These are phyloP conservation scores for Dasyornis broadbenti DNA, from an alignment of 2,113 vertebrate species.

Conservation along the genomic window DNA sequence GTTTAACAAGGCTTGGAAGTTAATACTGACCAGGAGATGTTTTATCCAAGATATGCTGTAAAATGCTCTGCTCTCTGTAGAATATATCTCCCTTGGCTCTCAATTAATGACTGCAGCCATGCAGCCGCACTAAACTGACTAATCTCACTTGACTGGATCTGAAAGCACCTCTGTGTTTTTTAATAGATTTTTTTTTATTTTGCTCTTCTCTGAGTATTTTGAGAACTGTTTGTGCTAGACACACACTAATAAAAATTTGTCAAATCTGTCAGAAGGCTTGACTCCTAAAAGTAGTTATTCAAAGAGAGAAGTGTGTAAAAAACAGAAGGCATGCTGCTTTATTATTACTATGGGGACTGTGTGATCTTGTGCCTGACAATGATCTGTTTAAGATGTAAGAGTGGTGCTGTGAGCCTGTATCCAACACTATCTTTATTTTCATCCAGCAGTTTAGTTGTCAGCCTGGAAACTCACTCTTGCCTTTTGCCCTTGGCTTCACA, in stretches of 20 bases:
- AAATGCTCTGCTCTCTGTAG: slow-evolving; percentile 36
- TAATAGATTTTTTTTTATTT: background rate
- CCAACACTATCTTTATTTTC: background rate
- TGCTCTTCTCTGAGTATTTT: background rate
- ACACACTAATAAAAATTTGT: slow-evolving; percentile 37
- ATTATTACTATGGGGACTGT: background rate
- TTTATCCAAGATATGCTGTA: background rate
- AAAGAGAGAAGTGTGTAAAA: slow-evolving; percentile 1
- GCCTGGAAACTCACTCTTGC: background rate
- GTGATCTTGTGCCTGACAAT: background rate
- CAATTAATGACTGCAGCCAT: slow-evolving; percentile 57
- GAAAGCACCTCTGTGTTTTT: background rate
- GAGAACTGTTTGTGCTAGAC: slow-evolving; percentile 19
- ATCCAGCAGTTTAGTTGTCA: background rate
- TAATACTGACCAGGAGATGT: slow-evolving; percentile 45
- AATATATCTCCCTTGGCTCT: slow-evolving; percentile 53
- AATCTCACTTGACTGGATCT: slow-evolving; percentile 3
- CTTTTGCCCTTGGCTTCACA: slow-evolving; percentile 1
- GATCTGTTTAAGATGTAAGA: background rate
- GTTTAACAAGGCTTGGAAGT: slow-evolving; percentile 56
- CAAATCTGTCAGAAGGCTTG: slow-evolving; percentile 43
- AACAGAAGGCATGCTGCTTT: background rate
- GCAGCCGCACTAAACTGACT: slow-evolving; percentile 23
- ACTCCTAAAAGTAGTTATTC: slow-evolving; percentile 2
- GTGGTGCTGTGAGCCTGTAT: background rate